Evolutionary conservation across 1,140 invertebrate species (phyloP).

Genomic region (Antheraea mylitta): DNA sequence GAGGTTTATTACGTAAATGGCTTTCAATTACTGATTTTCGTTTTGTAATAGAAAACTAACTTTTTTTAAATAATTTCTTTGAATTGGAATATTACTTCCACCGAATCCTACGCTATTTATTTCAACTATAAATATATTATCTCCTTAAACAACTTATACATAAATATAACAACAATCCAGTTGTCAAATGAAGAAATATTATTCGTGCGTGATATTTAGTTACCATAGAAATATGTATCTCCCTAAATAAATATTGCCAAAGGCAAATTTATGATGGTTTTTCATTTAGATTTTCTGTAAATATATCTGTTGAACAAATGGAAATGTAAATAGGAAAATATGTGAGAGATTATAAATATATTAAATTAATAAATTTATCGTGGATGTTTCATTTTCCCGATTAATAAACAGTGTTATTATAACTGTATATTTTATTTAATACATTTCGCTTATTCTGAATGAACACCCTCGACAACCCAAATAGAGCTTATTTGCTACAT

Average conservation of each 20-base stretch:
- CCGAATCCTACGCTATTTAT: conserved; percentile 48
- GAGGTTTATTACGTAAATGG: background rate
- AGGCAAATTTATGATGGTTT: conserved; percentile 48
- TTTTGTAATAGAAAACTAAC: conserved; percentile 43
- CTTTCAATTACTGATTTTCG: conserved; percentile 41
- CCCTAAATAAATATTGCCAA: conserved; percentile 21
- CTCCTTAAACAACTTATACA: conserved; percentile 1
- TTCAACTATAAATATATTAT: conserved; percentile 21
- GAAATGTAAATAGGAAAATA: conserved; percentile 67
- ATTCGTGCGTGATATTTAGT: conserved; percentile 70
- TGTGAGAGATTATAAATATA: conserved; percentile 46
- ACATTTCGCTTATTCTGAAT: too few species aligned
- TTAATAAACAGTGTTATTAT: too few species aligned
- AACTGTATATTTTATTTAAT: too few species aligned
- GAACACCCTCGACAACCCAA: too few species aligned
- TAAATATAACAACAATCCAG: conserved; percentile 11
- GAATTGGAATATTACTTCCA: conserved; percentile 45
- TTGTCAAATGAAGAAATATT: conserved; percentile 40
- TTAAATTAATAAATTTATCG: conserved; percentile 27
- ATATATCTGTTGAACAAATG: conserved; percentile 45
- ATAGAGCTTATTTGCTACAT: too few species aligned
- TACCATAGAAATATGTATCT: conserved; percentile 57
- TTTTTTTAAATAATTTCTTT: conserved; percentile 30
- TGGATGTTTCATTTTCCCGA: conserved; percentile 17
- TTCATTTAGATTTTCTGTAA: conserved; percentile 47